Evolutionary conservation across 2,888 invertebrate genomes (phyloP).

Genomic region (Napeogenes sylphis): DNA sequence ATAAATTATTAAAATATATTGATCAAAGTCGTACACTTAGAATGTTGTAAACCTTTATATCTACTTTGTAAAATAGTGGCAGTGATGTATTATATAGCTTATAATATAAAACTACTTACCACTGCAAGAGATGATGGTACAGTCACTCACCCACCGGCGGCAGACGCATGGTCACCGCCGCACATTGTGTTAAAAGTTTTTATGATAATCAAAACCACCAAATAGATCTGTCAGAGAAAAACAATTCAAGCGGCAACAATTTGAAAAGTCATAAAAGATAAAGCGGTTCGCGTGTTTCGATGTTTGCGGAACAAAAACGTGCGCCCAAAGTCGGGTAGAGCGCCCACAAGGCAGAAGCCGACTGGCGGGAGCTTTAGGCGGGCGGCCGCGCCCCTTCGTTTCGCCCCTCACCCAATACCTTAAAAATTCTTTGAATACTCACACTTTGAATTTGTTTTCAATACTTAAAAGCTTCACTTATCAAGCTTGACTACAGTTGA

Average conservation of each 20-base stretch:
- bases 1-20: not conserved
- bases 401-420: conserved; percentile 47
- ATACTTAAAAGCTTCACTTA: conserved; percentile 20
- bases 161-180: conserved; percentile 46
- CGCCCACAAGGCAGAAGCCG: conserved; percentile 38
- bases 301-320: conserved; percentile 39
- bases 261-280: conserved; percentile 24
- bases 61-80: not conserved
- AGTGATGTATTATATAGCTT: not conserved
- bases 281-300: conserved; percentile 32
- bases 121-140: conserved; percentile 48
- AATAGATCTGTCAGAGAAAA: conserved; percentile 14
- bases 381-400: conserved; percentile 57
- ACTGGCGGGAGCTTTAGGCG: conserved; percentile 53
- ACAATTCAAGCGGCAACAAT: conserved; percentile 6
- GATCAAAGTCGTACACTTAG: too few species aligned
- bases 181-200: conserved; percentile 50
- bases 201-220: conserved; percentile 28
- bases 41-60: not conserved
- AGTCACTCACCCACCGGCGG: conserved; percentile 57
- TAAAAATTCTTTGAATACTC: conserved; percentile 36
- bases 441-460: conserved; percentile 24
- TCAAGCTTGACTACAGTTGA: conserved; percentile 7
- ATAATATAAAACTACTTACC: conserved; percentile 48
- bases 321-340: conserved; percentile 30